Conservation (phyloP, 2,113 vertebrate species). For the Nansenia antarctica region DNA sequence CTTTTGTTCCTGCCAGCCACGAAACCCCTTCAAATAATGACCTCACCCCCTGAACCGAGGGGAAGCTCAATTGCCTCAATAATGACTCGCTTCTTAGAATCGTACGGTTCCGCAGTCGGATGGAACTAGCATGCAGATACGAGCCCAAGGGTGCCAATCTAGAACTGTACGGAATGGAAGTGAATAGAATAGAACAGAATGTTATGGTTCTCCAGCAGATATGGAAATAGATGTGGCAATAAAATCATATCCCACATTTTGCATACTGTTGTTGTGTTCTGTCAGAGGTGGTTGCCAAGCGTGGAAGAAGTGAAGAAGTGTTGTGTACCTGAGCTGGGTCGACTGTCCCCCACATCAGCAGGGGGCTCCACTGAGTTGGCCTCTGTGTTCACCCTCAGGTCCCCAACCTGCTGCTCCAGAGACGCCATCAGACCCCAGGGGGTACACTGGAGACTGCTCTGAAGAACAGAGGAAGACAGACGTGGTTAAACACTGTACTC, state of each 20-base stretch:
- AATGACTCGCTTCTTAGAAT: background rate
- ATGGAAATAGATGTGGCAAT: too few species aligned
- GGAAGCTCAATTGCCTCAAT: background rate
- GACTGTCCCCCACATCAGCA: conserved; percentile 42
- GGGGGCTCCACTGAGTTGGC: conserved; percentile 31
- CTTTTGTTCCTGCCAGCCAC: conserved; percentile 20
- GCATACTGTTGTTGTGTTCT: too few species aligned
- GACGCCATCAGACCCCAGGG: conserved; percentile 69
- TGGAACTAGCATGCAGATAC: background rate
- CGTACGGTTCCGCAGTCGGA: background rate
- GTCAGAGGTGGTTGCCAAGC: too few species aligned
- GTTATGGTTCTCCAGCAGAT: too few species aligned
- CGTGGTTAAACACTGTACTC: background rate
- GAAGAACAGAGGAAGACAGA: conserved; percentile 23
- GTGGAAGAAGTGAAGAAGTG: too few species aligned
- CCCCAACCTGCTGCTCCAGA: conserved; percentile 81
- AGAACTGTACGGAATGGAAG: too few species aligned
- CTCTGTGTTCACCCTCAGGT: conserved; percentile 74
- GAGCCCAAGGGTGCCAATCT: too few species aligned
- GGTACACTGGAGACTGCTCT: conserved; percentile 51
- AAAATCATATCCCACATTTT: too few species aligned
- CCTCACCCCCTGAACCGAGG: background rate
- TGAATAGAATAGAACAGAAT: too few species aligned
- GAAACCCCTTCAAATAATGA: conserved; percentile 21
- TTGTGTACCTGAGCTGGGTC: conserved; percentile 69